A percentile compares a stretch with the other conserved stretches of the same genome.
Conservation (phyloP, 1,140 invertebrate genomes). For the Zaprionus inermis region DNA sequence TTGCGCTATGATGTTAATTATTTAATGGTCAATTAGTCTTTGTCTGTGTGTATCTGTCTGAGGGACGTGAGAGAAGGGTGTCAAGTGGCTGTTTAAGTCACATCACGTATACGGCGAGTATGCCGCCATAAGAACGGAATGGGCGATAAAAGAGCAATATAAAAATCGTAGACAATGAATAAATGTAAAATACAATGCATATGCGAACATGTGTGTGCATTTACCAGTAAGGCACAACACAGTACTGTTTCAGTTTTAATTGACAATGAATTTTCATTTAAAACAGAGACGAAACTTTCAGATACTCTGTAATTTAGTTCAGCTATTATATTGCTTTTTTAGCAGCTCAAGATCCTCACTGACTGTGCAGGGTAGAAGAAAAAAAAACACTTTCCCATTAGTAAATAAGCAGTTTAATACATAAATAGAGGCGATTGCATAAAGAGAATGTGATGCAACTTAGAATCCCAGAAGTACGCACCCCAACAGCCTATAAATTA, state of each 20-base stretch:
- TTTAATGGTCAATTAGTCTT: slow-evolving; percentile 64
- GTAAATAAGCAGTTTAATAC: no score
- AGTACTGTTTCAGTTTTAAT: slow-evolving; percentile 61
- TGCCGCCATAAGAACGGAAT: neutral
- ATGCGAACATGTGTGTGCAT: neutral
- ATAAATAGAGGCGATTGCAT: no score
- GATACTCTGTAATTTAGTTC: no score
- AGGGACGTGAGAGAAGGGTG: neutral
- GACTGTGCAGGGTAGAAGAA: no score
- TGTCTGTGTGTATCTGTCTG: slow-evolving; percentile 14
- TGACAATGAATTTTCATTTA: no score
- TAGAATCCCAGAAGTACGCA: no score
- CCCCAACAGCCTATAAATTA: no score
- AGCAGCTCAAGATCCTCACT: no score
- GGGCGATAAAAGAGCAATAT: slow-evolving; percentile 3
- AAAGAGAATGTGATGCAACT: no score
- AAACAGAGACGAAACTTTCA: no score
- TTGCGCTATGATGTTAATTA: slow-evolving; percentile 58
- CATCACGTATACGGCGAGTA: slow-evolving; percentile 35
- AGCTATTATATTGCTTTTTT: no score
- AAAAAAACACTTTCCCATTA: no score
- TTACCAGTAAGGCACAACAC: slow-evolving; percentile 38
- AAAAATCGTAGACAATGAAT: slow-evolving; percentile 23
- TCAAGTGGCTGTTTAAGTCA: neutral
- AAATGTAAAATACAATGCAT: slow-evolving; percentile 2